Conservation (phyloP, 1,140 invertebrate genomes). For the Apis cerana region DNA sequence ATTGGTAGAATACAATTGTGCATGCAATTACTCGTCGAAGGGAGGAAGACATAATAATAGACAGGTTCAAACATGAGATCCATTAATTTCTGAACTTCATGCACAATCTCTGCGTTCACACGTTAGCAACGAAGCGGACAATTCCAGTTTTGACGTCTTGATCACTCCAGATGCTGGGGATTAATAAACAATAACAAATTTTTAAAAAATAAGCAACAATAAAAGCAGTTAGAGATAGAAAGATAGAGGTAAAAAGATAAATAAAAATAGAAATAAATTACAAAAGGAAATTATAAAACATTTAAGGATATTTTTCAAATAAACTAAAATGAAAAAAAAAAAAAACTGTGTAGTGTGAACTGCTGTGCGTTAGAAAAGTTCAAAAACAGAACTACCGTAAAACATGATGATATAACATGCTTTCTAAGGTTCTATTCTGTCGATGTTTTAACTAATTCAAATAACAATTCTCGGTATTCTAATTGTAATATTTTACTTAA, state of each 20-base stretch:
- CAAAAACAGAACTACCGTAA: slow-evolving; percentile 39
- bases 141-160: slow-evolving; percentile 65
- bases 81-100: slow-evolving; percentile 68
- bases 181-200: slow-evolving; percentile 59
- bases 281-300: background rate
- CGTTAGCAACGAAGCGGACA: slow-evolving; percentile 62
- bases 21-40: slow-evolving; percentile 65
- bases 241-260: background rate
- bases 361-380: slow-evolving; percentile 44
- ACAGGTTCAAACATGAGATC: slow-evolving; percentile 66
- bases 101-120: slow-evolving; percentile 64
- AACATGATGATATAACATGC: slow-evolving; percentile 4
- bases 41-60: slow-evolving; percentile 68
- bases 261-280: slow-evolving; percentile 26
- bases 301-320: background rate
- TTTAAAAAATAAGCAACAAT: slow-evolving; percentile 59
- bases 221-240: slow-evolving; percentile 41
- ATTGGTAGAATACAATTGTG: slow-evolving; percentile 49
- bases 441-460: slow-evolving; percentile 32
- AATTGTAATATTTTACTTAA: no score
- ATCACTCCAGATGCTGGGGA: slow-evolving; percentile 66
- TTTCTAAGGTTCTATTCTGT: slow-evolving; percentile 13
- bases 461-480: background rate
- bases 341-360: background rate
- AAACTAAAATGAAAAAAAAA: background rate